Evolutionary conservation across 2,113 vertebrate genomes (phyloP), one percentile per base, ranked within the genome.

Genomic region (Zapus hudsonius): DNA sequence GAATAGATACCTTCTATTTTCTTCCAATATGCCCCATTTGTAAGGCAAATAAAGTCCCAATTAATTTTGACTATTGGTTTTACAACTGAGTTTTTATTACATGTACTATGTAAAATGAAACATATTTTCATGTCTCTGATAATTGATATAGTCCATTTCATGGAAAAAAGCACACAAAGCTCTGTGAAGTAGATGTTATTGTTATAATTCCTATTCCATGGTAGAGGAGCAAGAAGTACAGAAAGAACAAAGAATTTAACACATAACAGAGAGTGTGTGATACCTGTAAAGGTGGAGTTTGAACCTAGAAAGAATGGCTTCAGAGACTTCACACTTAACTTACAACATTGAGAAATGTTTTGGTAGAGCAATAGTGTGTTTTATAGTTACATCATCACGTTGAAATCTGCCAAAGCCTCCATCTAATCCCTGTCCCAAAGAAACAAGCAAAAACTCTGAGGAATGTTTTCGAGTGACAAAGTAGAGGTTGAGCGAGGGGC

Each of bases 1-100:
- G 27, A 66, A 36, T 87, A 88, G 44, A 52, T 72, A 10, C 85
- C 40, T 74, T 25, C 36, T 85, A 81, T 92, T 29, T 84, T 93
- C 11, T 95, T 59, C 10, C 15, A 81, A 23, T 52, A 67, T 61
- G 23, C 31, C 19, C 20, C 64, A 52, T 74, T 92, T 42, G 52
- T 73, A 12, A 84, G 90, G 63, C 85, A 95, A 76, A 88, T 61
- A 83, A 7, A 85, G 84, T 91, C 23, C 8, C 61, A 82, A 79
- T 82, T 90, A 93, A 93, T 78, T 90, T 90, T 95, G 59, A 93
- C 63, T 92, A 93, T 89, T 90, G 95, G 20, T 70, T 89, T 38
- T 73, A 67, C 42, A 52, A 73, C 40, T 80, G 61, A 93, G 22
- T 76, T 92, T 9, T 81, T 95, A 27, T 64, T 95, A 86, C 23